Conservation (phyloP, 1,140 invertebrate genomes). For the Drosophila persimilis region DNA sequence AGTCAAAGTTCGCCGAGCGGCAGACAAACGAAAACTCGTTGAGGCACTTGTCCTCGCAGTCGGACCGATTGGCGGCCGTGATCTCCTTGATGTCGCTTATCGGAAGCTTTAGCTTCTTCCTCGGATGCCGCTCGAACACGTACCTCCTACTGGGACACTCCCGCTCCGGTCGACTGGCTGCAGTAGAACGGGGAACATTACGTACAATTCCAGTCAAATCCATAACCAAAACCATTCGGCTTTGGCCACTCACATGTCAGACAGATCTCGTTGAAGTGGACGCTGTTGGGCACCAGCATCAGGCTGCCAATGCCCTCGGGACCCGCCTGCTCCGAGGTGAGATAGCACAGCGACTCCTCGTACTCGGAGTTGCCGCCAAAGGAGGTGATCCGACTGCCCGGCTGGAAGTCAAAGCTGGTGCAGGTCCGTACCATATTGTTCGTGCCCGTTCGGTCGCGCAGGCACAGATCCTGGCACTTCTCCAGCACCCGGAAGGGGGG, state of each 20-base stretch:
- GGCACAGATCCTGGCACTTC: slow-evolving; percentile 93
- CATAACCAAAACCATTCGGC: background rate
- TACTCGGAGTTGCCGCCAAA: slow-evolving; percentile 92
- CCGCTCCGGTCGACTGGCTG: slow-evolving; percentile 92
- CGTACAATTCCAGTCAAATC: slow-evolving; percentile 8
- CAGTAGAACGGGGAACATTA: slow-evolving; percentile 50
- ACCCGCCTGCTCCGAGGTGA: slow-evolving; percentile 91
- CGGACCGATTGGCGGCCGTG: slow-evolving; percentile 91
- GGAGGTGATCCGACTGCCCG: slow-evolving; percentile 91
- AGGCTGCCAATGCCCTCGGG: slow-evolving; percentile 94
- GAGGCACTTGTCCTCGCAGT: slow-evolving; percentile 95
- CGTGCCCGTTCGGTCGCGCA: slow-evolving; percentile 90
- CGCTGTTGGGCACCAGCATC: slow-evolving; percentile 92
- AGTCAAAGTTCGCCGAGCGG: slow-evolving; percentile 92
- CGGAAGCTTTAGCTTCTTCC: slow-evolving; percentile 91
- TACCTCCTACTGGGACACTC: slow-evolving; percentile 94
- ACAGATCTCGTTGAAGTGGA: slow-evolving; percentile 95
- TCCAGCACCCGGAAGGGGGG: slow-evolving; percentile 93
- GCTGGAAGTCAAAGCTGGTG: slow-evolving; percentile 95
- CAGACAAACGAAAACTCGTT: slow-evolving; percentile 95
- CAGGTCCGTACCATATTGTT: slow-evolving; percentile 92
- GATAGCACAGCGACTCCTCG: slow-evolving; percentile 94
- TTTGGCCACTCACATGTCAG: slow-evolving; percentile 89
- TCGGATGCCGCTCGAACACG: slow-evolving; percentile 93
- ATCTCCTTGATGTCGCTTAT: slow-evolving; percentile 91